Base-by-base conservation (phyloP, 2,888 invertebrate species). In the Desoria tigrina region DNA sequence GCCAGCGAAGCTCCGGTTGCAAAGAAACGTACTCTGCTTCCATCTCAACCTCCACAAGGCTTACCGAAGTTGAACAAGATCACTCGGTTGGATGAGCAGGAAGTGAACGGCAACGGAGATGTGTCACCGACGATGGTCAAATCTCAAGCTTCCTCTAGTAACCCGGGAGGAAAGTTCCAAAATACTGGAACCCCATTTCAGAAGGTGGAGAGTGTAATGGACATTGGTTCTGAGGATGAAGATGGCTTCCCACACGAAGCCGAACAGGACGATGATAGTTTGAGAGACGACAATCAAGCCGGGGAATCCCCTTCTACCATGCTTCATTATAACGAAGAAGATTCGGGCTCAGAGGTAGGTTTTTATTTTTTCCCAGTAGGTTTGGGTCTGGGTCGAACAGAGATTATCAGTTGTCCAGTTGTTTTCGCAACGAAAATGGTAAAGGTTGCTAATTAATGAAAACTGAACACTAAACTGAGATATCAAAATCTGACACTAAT, bases 21-120 rank as follows among this genome's bases (percentile, higher is more conserved):
- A n/a, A n/a, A 32, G 11, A 32, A 32, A 11, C 4, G 32, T 4
- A 11, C 32, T 11, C 32, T 32, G 4, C 32, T 11, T 32, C 32
- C 32, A 32, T 4, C 32, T 32, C 45, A 45, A 9, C n/a, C n/a
- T 45, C 45, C 28, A 56, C 62, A 16, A 65, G 64, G 23, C 75
- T 72, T 11, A n/a, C 75, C 75, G 11, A 73, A 72, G 66, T 57
- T 75, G 27, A 68, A 72, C 37, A 75, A 75, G 59, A 75, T 75
- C 66, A 71, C 71, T 37, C 67, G 69, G 23, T 55, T 72, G 16
- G 75, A 72, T 45, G 45, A 45, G 27, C 42, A 65, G 18, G 53
- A 60, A 42, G 60, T 54, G 7, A 66, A 61, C 55, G 71, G 71
- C 18, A 49, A 37, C 27, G 65, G 63, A 18, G 28, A 45, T 51